A percentile compares a stretch with the other conserved stretches of the same genome.
phyloP scores from a whole-genome alignment of 2,113 vertebrate genomes.

The Lates calcarifer region DNA sequence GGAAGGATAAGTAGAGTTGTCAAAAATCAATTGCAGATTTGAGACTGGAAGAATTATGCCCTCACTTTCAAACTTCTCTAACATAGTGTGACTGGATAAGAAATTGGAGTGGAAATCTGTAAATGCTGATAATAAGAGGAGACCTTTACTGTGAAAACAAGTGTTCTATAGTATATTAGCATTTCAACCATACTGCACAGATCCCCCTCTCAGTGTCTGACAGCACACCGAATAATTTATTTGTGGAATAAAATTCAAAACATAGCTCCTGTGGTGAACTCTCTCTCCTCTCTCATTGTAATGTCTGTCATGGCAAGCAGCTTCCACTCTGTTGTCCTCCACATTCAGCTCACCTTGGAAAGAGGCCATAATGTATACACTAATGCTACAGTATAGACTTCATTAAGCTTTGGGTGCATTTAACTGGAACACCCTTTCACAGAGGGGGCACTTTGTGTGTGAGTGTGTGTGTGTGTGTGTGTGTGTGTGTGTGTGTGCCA shows the following conservation, averaged over 20 bases:
- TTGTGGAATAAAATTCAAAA: slow-evolving; percentile 39
- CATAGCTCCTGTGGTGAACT: slow-evolving; percentile 36
- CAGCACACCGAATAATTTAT: slow-evolving; percentile 53
- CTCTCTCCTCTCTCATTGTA: slow-evolving; percentile 28
- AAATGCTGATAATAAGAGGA: slow-evolving; percentile 20
- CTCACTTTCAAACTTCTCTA: slow-evolving; percentile 23
- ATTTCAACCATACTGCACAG: slow-evolving; percentile 47
- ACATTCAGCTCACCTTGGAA: slow-evolving; percentile 65
- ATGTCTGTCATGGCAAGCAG: slow-evolving; percentile 42
- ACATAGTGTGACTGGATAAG: slow-evolving; percentile 9
- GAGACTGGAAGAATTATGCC: slow-evolving; percentile 1
- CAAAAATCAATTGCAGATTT: slow-evolving; percentile 28
- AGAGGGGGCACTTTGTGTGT: slow-evolving; percentile 4
- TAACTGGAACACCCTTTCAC: slow-evolving; percentile 40
- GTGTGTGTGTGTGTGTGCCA: slow-evolving; percentile 15
- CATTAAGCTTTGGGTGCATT: slow-evolving; percentile 55
- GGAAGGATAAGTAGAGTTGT: slow-evolving; percentile 44
- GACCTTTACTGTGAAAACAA: slow-evolving; percentile 26
- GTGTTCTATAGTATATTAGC: slow-evolving; percentile 48
- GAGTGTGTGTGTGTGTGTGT: slow-evolving; percentile 21
- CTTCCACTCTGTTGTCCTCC: slow-evolving; percentile 48
- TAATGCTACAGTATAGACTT: slow-evolving; percentile 50
- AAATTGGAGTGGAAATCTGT: slow-evolving; percentile 13
- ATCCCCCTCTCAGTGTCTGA: slow-evolving; percentile 40
- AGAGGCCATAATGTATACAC: slow-evolving; percentile 50